phyloP scores from a whole-genome alignment of 2,113 vertebrate species.

The Etia nguti region DNA sequence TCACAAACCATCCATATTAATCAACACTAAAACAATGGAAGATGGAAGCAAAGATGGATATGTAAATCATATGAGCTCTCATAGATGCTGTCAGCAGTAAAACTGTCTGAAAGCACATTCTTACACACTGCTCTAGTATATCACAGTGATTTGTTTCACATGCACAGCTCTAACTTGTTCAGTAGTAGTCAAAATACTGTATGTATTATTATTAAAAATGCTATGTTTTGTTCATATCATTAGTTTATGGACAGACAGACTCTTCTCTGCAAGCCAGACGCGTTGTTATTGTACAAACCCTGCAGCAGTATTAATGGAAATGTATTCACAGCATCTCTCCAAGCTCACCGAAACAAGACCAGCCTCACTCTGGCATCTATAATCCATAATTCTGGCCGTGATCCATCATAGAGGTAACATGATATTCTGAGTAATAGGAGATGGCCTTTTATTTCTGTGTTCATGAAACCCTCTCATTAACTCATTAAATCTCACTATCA shows the following conservation, averaged over 20 bases:
- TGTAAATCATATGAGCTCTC: background rate
- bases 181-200: background rate
- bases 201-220: background rate
- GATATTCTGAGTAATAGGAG: slow-evolving; percentile 7
- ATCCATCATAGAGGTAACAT: slow-evolving; percentile 11
- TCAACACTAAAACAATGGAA: background rate
- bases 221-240: background rate
- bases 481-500: background rate
- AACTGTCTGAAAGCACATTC: background rate
- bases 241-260: background rate
- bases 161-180: background rate
- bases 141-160: background rate
- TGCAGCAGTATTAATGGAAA: background rate
- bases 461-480: slow-evolving; percentile 2
- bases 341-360: background rate
- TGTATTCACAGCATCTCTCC: background rate
- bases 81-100: background rate
- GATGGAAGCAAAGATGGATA: background rate
- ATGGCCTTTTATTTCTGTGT: background rate
- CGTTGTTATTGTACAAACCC: background rate
- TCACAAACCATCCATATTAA: background rate
- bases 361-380: background rate
- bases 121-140: background rate
- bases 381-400: slow-evolving; percentile 24
- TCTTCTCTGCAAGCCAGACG: background rate